phyloP scores from a whole-genome alignment of 2,113 vertebrate species.

The Notechis scutatus region DNA sequence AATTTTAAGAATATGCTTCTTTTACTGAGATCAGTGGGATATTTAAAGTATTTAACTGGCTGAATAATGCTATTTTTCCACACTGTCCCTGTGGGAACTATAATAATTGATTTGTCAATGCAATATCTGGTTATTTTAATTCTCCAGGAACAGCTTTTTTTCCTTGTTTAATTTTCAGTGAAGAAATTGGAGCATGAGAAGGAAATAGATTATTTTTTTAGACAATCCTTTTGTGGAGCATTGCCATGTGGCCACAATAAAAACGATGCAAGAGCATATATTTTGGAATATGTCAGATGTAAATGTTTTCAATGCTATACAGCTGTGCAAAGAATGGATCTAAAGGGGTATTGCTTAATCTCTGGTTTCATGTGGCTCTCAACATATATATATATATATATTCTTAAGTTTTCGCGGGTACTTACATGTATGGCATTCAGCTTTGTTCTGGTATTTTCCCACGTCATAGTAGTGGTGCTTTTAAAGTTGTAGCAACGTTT shows the following conservation, averaged over 20 bases:
- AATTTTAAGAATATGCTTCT: not conserved
- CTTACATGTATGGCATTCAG: no score
- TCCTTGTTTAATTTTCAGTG: not conserved
- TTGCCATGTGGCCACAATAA: not conserved
- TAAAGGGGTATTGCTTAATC: not conserved
- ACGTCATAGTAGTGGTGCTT: no score
- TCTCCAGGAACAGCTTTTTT: rapidly evolving
- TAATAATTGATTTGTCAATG: conserved; percentile 9
- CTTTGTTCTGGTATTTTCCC: no score
- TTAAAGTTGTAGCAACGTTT: no score
- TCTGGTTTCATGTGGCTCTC: not conserved
- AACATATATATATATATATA: no score
- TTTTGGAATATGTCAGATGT: not conserved
- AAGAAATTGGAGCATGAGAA: conserved; percentile 6
- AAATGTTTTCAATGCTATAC: not conserved
- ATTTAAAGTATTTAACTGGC: not conserved
- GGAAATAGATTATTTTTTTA: not conserved
- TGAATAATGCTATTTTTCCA: not conserved
- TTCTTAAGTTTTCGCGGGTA: no score
- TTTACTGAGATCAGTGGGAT: not conserved
- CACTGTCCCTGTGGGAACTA: not conserved
- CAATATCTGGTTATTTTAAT: not conserved
- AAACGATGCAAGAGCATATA: not conserved
- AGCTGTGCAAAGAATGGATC: not conserved
- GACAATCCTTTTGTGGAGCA: conserved; percentile 22